Evolutionary conservation across 2,888 invertebrate species (phyloP).

Genomic region (Cantharis rustica): DNA sequence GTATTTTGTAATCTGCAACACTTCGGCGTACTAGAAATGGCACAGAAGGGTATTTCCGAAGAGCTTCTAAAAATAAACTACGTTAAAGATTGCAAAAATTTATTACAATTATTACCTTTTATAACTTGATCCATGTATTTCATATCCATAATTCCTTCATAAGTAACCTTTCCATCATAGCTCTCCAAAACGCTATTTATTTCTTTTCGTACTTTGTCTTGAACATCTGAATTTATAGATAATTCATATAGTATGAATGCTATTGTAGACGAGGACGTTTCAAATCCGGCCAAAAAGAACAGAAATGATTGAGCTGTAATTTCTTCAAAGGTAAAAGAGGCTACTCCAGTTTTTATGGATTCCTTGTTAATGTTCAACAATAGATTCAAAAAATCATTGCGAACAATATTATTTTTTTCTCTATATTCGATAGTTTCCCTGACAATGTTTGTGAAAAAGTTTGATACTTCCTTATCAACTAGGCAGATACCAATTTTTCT

Average conservation of each 20-base stretch:
- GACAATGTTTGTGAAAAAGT: not conserved
- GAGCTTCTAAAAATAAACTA: not conserved
- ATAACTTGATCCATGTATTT: not conserved
- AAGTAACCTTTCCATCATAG: not conserved
- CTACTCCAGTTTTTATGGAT: not conserved
- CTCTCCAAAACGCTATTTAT: not conserved
- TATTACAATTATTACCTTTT: not conserved
- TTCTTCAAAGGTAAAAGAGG: not conserved
- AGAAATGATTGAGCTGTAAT: not conserved
- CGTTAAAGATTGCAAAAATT: not conserved
- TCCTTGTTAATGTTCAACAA: not conserved
- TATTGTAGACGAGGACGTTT: not conserved
- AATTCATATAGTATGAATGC: not conserved
- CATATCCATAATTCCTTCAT: not conserved
- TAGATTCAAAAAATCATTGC: conserved; percentile 5
- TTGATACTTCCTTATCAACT: not conserved
- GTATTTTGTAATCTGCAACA: not conserved
- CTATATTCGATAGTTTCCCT: conserved; percentile 6
- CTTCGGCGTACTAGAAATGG: not conserved
- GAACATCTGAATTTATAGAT: not conserved
- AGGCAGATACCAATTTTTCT: not conserved
- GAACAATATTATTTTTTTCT: conserved; percentile 7
- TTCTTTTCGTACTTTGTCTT: not conserved
- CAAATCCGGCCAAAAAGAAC: conserved; percentile 1
- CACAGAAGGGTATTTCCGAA: not conserved